Evolutionary conservation across 2,888 invertebrate genomes (phyloP).

Genomic region (Acrobasis suavella): DNA sequence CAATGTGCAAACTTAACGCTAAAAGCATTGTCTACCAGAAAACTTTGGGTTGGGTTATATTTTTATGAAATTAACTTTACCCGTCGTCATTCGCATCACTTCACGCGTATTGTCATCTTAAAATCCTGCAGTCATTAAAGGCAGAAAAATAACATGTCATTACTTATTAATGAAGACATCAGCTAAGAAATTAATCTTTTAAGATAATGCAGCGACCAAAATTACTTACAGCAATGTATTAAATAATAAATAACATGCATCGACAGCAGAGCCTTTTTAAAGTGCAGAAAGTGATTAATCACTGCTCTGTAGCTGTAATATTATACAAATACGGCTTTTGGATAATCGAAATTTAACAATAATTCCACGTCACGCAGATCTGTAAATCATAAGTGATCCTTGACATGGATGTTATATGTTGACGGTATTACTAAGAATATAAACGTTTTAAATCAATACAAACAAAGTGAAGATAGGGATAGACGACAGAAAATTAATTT

Average conservation of each 20-base stretch:
- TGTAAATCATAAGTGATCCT: conserved; percentile 50
- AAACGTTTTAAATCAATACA: not conserved
- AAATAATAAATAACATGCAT: not conserved
- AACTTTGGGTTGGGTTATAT: no score
- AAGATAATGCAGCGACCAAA: not conserved
- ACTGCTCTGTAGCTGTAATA: conserved; percentile 1
- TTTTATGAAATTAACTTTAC: no score
- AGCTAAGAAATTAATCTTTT: not conserved
- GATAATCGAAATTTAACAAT: conserved; percentile 23
- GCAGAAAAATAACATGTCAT: not conserved
- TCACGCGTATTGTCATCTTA: no score
- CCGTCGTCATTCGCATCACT: no score
- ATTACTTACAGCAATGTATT: not conserved
- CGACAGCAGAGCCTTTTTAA: not conserved
- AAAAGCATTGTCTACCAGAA: no score
- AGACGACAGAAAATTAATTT: not conserved
- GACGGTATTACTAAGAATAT: conserved; percentile 9
- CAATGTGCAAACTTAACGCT: no score
- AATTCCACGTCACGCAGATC: conserved; percentile 24
- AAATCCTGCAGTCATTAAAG: not conserved
- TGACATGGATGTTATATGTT: conserved; percentile 35
- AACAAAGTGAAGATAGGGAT: not conserved
- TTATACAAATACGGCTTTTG: conserved; percentile 7
- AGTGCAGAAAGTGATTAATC: conserved; percentile 20
- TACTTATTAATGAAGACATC: not conserved